Base-by-base conservation (phyloP, 2,888 invertebrate genomes). In the Mesoligia furuncula region DNA sequence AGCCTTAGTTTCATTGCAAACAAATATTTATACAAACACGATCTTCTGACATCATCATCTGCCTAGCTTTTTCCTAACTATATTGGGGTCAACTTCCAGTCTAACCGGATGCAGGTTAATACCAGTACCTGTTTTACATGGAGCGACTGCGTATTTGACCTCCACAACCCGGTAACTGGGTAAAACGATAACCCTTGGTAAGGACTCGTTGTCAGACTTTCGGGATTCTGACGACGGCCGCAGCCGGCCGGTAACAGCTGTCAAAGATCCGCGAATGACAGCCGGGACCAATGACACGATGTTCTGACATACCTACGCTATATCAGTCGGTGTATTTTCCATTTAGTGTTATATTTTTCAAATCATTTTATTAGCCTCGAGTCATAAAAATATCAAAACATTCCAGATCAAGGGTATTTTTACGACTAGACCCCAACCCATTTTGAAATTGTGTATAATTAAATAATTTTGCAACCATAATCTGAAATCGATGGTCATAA, bases 401-500 rank as follows among this genome's bases (percentile, higher is more conserved):
- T 15, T 54, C 20, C 45, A 51, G 17, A 71, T 69, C 54, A 65
- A 77, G 13, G 59, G 13, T 20, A 15, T 61, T 54, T 83, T 85
- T 85, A 66, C 15, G 27, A 9, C 61, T 68, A 71, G 20, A 71
- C 48, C 64, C n/a, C 51, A 84, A 82, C 17, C 39, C 64, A 79
- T 82, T 85, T 73, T 6, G 6, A 81, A 68, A 57, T 48, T 74
- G 75, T 75, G 45, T 85, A 73, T 85, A 73, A 89, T 87, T 85
- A 84, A 86, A 88, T 84, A 83, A 86, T 88, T 87, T 88, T 73
- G 85, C 87, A 88, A 86, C 75, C 81, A 82, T 73, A 80, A 79
- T 84, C 59, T 74, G 73, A 85, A 82, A 85, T 86, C 80, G 80
- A 83, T 84, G 80, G 83, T 82, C 84, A 81, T 81, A 81, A 89